Evolutionary conservation across 1,140 invertebrate genomes (phyloP).

Genomic region (Drosophila novamexicana): DNA sequence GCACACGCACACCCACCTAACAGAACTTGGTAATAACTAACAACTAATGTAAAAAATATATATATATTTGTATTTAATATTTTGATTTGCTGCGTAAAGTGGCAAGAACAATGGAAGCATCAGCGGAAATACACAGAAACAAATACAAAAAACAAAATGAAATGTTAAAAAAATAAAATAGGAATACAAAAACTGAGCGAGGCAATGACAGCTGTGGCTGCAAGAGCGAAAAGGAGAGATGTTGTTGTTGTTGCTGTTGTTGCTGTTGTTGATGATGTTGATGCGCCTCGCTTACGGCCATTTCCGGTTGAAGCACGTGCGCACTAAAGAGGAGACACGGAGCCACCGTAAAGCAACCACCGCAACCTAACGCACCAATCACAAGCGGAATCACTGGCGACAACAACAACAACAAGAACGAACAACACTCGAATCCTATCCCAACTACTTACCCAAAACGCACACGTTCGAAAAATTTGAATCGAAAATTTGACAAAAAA

Average conservation of each 20-base stretch:
- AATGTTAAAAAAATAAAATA: slow-evolving; percentile 36
- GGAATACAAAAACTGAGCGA: slow-evolving; percentile 34
- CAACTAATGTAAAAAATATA: slow-evolving; percentile 47
- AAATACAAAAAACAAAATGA: slow-evolving; percentile 22
- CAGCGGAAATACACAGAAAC: slow-evolving; percentile 71
- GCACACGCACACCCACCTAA: slow-evolving; percentile 52
- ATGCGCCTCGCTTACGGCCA: slow-evolving; percentile 79
- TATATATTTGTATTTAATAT: slow-evolving; percentile 40
- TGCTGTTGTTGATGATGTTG: slow-evolving; percentile 37
- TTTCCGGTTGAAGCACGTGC: slow-evolving; percentile 84
- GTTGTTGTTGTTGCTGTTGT: slow-evolving; percentile 15
- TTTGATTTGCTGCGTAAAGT: slow-evolving; percentile 76
- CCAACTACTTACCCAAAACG: slow-evolving; percentile 76
- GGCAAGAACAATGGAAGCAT: slow-evolving; percentile 68
- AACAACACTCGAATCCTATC: slow-evolving; percentile 27
- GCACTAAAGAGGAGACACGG: slow-evolving; percentile 67
- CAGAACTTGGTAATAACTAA: slow-evolving; percentile 13
- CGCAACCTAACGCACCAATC: slow-evolving; percentile 71
- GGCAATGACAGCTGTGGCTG: slow-evolving; percentile 53
- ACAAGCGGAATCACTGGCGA: slow-evolving; percentile 63
- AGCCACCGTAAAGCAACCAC: slow-evolving; percentile 62
- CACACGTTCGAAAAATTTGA: slow-evolving; percentile 65
- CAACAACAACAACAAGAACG: slow-evolving; percentile 3
- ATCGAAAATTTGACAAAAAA: slow-evolving; percentile 61
- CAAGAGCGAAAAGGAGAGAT: slow-evolving; percentile 30